Evolutionary conservation across 2,113 vertebrate species (phyloP).

Genomic region (Anseranas semipalmata): DNA sequence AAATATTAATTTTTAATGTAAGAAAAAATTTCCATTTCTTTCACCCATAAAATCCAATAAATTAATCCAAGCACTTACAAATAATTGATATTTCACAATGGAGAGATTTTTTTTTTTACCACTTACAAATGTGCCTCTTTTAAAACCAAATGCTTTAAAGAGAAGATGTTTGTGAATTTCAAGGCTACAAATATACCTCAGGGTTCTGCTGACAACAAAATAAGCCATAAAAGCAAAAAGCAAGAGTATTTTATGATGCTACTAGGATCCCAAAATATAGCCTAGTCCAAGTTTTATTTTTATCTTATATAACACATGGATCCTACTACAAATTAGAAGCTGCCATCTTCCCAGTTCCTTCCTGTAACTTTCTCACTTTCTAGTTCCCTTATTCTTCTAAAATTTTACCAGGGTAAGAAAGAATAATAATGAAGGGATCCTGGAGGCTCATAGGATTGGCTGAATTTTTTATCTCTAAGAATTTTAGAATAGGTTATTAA

Average conservation of each 20-base stretch:
- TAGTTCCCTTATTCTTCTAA: background rate
- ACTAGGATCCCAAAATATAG: slow-evolving; percentile 39
- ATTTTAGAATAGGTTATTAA: background rate
- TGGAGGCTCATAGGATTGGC: background rate
- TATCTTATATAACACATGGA: slow-evolving; percentile 22
- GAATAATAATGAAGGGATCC: background rate
- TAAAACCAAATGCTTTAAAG: slow-evolving; percentile 34
- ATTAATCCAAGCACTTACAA: slow-evolving; percentile 56
- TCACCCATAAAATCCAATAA: slow-evolving; percentile 64
- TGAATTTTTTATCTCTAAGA: background rate
- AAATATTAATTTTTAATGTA: slow-evolving; percentile 75
- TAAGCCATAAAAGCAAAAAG: slow-evolving; percentile 53
- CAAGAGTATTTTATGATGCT: slow-evolving; percentile 36
- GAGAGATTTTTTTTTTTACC: background rate
- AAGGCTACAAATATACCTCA: slow-evolving; percentile 27
- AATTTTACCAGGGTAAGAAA: background rate
- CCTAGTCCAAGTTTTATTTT: slow-evolving; percentile 49
- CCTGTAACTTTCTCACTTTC: background rate
- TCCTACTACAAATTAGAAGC: slow-evolving; percentile 14
- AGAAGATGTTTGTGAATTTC: slow-evolving; percentile 34
- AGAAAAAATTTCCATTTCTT: slow-evolving; percentile 69
- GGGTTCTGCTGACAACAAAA: slow-evolving; percentile 39
- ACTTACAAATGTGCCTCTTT: slow-evolving; percentile 2
- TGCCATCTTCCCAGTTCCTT: background rate
- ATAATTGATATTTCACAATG: slow-evolving; percentile 58